These are phyloP conservation scores for human (Homo sapiens) DNA, from an alignment of 2,113 vertebrate genomes.

Conservation along the genomic window DNA sequence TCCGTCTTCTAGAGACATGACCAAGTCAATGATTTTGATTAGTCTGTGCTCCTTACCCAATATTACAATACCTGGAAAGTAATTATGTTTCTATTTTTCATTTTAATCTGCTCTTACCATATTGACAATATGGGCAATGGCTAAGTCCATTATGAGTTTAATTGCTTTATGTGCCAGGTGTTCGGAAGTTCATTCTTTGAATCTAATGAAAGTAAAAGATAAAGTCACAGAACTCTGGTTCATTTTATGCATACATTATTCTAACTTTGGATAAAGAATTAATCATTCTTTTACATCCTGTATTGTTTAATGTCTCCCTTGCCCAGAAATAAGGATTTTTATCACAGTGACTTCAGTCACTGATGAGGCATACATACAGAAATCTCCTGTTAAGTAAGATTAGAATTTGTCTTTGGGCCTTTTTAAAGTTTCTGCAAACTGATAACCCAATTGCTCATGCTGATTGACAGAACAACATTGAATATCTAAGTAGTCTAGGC, in stretches of 20 bases:
- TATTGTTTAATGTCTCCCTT: background rate
- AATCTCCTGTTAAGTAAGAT: background rate
- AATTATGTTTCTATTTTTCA: constrained; percentile 41
- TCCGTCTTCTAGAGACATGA: background rate
- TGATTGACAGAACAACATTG: background rate
- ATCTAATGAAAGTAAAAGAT: background rate
- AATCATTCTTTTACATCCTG: background rate
- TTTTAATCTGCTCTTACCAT: background rate
- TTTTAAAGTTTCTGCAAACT: background rate
- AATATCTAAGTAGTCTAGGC: background rate
- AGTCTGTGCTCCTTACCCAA: background rate
- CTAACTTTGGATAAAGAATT: background rate
- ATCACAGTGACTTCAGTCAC: background rate
- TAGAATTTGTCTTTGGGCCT: background rate
- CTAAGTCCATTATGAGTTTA: background rate
- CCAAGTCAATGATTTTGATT: constrained; percentile 31
- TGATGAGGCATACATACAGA: background rate
- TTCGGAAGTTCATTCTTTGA: background rate
- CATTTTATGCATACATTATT: background rate
- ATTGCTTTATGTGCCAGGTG: background rate
- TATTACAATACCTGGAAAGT: background rate
- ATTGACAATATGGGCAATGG: background rate
- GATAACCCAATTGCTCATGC: background rate
- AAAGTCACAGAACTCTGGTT: background rate
- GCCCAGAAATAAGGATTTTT: background rate